Evolutionary conservation across 2,797 vertebrate genomes (phyloP).

Genomic region (Schizopygopsis pylzovi): DNA sequence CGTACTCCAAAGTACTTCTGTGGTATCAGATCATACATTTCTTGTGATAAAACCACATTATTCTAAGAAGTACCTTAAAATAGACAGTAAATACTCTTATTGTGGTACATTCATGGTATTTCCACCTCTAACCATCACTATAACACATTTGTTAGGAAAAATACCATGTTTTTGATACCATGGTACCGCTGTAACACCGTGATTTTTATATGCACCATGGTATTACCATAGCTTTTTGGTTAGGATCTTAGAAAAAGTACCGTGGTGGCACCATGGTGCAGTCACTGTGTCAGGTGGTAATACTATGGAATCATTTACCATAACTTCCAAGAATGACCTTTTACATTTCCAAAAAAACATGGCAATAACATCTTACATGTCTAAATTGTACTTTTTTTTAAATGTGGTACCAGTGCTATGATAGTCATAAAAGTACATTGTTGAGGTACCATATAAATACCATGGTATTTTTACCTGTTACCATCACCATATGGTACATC

Average conservation of each 20-base stretch:
- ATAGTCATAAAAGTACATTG: neutral
- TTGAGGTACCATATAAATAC: neutral
- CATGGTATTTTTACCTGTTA: neutral
- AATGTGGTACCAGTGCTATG: neutral
- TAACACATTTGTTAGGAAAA: neutral
- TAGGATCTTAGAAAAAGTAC: neutral
- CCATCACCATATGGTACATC: neutral
- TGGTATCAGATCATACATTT: neutral
- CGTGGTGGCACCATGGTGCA: neutral
- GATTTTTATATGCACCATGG: neutral
- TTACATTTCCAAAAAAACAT: neutral
- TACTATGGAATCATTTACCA: neutral
- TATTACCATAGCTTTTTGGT: neutral
- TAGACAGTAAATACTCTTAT: neutral
- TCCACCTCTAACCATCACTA: neutral
- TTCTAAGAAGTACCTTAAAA: neutral
- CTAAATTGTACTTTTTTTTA: neutral
- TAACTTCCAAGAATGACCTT: neutral
- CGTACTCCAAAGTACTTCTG: no score
- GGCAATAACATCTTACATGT: neutral
- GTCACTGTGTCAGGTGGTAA: neutral
- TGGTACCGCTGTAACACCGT: neutral
- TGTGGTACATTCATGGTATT: neutral
- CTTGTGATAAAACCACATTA: neutral
- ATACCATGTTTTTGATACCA: neutral